Percentiles rank a stretch among this genome's conserved stretches.
Evolutionary conservation across 2,797 vertebrate species (phyloP).

Genomic region (Poliocrania exsul): DNA sequence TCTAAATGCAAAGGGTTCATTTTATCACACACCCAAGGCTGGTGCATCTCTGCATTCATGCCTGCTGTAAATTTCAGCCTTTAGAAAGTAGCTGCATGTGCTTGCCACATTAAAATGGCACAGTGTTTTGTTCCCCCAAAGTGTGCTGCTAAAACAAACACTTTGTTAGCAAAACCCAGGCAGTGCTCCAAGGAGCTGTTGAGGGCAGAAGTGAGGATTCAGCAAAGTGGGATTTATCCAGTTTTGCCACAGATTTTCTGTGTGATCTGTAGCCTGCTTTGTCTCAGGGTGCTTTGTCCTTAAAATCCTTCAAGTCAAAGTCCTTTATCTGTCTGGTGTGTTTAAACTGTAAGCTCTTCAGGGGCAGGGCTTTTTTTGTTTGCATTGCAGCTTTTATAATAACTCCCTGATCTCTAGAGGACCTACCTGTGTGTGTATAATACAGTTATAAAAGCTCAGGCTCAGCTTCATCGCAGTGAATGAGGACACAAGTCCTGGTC

Average conservation of each 20-base stretch:
- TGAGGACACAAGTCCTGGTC: fast-evolving
- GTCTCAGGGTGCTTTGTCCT: neutral
- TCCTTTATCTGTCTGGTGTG: neutral
- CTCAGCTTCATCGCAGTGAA: neutral
- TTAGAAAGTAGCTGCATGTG: neutral
- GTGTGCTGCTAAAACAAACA: neutral
- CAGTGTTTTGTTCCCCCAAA: neutral
- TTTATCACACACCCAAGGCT: neutral
- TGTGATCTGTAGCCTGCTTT: neutral
- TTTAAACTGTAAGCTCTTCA: neutral
- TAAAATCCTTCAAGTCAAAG: neutral
- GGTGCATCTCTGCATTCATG: neutral
- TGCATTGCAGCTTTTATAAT: neutral
- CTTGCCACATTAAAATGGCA: neutral
- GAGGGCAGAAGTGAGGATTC: neutral
- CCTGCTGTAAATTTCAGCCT: neutral
- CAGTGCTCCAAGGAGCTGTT: neutral
- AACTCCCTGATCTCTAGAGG: neutral
- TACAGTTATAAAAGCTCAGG: neutral
- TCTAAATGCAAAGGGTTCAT: slow-evolving; percentile 18
- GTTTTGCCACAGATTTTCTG: neutral
- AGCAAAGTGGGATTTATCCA: neutral
- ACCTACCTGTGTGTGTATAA: neutral
- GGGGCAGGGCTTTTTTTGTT: neutral
- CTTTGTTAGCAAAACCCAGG: neutral